Conservation (phyloP, 2,888 invertebrate genomes). For the Piscicola geometra region DNA sequence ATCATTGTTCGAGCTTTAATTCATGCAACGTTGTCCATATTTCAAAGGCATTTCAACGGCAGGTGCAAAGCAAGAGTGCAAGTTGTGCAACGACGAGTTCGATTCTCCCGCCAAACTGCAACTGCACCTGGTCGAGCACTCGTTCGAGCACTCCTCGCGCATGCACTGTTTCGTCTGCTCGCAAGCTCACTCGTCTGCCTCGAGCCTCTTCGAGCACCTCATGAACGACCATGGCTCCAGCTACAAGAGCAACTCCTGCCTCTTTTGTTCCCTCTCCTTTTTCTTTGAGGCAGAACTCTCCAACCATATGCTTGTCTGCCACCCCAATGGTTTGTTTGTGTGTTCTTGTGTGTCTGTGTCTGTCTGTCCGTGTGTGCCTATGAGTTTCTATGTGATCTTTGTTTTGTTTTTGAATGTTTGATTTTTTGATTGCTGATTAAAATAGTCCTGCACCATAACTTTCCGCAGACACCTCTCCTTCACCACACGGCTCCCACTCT, state of each 20-base stretch:
- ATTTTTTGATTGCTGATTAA: too few species aligned
- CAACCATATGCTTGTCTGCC: slow-evolving; percentile 63
- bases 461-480: too few species aligned
- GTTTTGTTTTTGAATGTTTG: too few species aligned
- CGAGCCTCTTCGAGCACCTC: slow-evolving; percentile 66
- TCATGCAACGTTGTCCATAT: too few species aligned
- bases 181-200: slow-evolving; percentile 76
- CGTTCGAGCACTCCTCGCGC: slow-evolving; percentile 69
- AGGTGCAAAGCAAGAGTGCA: slow-evolving; percentile 63
- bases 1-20: too few species aligned
- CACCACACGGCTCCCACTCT: too few species aligned
- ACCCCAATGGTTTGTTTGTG: slow-evolving; percentile 14
- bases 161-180: slow-evolving; percentile 84
- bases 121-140: slow-evolving; percentile 84
- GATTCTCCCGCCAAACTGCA: slow-evolving; percentile 77
- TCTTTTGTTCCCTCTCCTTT: slow-evolving; percentile 74
- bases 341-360: background rate
- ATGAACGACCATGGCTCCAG: slow-evolving; percentile 75
- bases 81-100: slow-evolving; percentile 66
- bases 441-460: too few species aligned
- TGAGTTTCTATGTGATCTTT: too few species aligned
- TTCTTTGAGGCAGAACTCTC: slow-evolving; percentile 86
- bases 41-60: too few species aligned
- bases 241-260: slow-evolving; percentile 77
- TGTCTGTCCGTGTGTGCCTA: background rate